Percentiles rank a stretch among this genome's conserved stretches.
phyloP scores from a whole-genome alignment of 2,888 invertebrate species.

The Cephonodes hylas region DNA sequence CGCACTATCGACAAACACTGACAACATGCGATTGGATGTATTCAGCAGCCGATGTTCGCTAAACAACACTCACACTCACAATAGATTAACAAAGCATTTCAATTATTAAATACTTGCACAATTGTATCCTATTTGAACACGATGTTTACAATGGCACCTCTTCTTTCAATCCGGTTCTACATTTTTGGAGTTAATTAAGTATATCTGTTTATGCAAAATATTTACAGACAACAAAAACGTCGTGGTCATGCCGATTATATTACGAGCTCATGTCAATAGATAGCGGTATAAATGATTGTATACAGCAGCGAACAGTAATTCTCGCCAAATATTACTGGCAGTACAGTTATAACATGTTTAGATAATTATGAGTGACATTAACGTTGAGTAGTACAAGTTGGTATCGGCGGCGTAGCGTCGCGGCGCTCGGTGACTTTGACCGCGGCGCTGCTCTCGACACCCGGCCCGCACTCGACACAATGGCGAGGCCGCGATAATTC shows the following conservation, averaged over 20 bases:
- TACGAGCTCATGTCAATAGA: not conserved
- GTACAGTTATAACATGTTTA: not conserved
- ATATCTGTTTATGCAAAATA: too few species aligned
- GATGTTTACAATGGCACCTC: too few species aligned
- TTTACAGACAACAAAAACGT: too few species aligned
- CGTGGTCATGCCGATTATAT: not conserved
- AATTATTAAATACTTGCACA: not conserved
- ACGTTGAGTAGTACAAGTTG: not conserved
- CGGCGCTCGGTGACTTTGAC: constrained; percentile 58
- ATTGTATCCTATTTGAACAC: too few species aligned
- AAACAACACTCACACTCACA: not conserved
- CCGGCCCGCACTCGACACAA: constrained; percentile 33
- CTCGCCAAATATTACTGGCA: not conserved
- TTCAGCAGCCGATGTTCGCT: not conserved
- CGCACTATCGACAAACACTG: not conserved
- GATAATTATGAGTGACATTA: not conserved
- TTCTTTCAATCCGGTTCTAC: too few species aligned
- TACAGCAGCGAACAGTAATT: not conserved
- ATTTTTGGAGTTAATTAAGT: too few species aligned
- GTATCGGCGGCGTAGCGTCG: not conserved
- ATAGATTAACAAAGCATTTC: not conserved
- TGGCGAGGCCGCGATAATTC: constrained; percentile 54
- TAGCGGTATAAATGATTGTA: not conserved
- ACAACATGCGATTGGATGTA: not conserved
- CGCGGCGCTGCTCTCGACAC: constrained; percentile 39